phyloP scores from a whole-genome alignment of 1,140 invertebrate species.

The Drosophila sturtevanti region DNA sequence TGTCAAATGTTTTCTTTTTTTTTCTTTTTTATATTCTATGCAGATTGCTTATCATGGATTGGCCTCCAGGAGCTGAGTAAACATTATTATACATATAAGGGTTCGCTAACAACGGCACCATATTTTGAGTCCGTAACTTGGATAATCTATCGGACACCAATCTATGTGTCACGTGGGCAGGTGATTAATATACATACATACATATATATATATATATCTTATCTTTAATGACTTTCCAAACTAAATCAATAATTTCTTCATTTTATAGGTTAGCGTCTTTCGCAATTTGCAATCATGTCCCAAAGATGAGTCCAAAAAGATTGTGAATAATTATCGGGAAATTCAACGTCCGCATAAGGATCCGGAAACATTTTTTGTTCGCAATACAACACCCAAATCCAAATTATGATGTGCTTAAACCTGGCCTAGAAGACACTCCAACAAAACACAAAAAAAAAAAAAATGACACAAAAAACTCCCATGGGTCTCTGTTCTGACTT shows the following conservation, averaged over 20 bases:
- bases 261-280: conserved; percentile 73
- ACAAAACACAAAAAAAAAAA: not conserved
- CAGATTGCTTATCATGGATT: conserved; percentile 82
- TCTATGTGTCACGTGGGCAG: conserved; percentile 88
- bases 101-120: conserved; percentile 88
- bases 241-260: not conserved
- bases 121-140: conserved; percentile 89
- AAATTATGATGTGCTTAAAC: conserved; percentile 75
- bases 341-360: conserved; percentile 77
- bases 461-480: conserved; percentile 9
- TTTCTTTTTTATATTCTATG: not conserved
- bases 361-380: conserved; percentile 81
- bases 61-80: conserved; percentile 81
- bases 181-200: conserved; percentile 79
- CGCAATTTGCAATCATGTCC: conserved; percentile 81
- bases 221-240: not conserved
- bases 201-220: not conserved
- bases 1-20: too few relatives aligned
- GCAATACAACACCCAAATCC: conserved; percentile 81
- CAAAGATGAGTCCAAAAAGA: conserved; percentile 81
- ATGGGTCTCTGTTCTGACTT: conserved; percentile 30
- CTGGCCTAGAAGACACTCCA: not conserved
- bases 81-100: conserved; percentile 84
- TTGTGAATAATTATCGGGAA: conserved; percentile 82
- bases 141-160: conserved; percentile 89